Conservation (phyloP, 2,888 invertebrate species). For the Archaeoteleia sp. region DNA sequence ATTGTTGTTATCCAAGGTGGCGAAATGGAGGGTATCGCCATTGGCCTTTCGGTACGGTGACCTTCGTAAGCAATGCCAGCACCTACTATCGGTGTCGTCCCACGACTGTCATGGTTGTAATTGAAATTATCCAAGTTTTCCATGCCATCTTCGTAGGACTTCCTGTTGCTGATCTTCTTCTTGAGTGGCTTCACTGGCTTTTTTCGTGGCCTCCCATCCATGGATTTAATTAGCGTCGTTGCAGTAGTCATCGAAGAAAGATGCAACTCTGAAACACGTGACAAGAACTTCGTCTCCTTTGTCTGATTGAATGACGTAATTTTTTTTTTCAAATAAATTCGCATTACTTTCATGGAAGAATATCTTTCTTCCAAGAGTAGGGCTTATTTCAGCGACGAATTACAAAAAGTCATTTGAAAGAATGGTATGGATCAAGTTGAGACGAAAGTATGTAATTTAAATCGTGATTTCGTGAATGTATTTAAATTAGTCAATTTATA, state of each 20-base stretch:
- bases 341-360: too few relatives aligned
- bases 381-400: background rate
- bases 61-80: slow-evolving; percentile 63
- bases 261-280: slow-evolving; percentile 38
- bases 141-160: slow-evolving; percentile 41
- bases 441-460: background rate
- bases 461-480: too few relatives aligned
- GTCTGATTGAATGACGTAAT: background rate
- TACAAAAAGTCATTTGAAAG: background rate
- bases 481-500: too few relatives aligned
- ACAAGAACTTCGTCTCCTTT: slow-evolving; percentile 9
- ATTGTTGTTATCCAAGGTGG: slow-evolving; percentile 64
- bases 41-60: slow-evolving; percentile 69
- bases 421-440: too few relatives aligned
- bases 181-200: slow-evolving; percentile 56
- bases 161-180: slow-evolving; percentile 58
- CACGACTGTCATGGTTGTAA: slow-evolving; percentile 61
- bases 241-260: slow-evolving; percentile 61
- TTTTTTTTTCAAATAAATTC: too few relatives aligned
- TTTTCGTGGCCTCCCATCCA: slow-evolving; percentile 61
- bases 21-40: slow-evolving; percentile 63
- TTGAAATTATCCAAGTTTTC: slow-evolving; percentile 43
- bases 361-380: too few relatives aligned
- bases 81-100: slow-evolving; percentile 68
- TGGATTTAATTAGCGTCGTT: slow-evolving; percentile 59